Percentiles rank a stretch among this genome's conserved stretches.
phyloP scores from a whole-genome alignment of 2,888 invertebrate genomes.

The Oasisia sp. region DNA sequence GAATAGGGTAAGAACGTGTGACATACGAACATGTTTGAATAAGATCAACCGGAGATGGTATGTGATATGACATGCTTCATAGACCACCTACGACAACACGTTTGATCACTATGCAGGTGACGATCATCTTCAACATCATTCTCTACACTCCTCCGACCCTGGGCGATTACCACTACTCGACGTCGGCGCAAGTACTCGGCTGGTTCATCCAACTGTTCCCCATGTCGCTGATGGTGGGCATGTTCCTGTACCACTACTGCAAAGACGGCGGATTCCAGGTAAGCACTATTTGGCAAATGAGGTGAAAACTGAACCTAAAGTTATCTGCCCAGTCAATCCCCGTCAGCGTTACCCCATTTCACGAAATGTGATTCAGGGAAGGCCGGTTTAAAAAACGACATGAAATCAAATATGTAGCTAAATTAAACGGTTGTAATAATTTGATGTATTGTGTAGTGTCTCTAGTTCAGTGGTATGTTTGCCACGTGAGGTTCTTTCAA shows the following conservation, averaged over 20 bases:
- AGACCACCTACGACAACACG: not conserved
- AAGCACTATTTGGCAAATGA: constrained; percentile 21
- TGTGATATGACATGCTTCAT: not conserved
- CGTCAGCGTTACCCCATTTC: no score
- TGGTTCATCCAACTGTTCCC: constrained; percentile 64
- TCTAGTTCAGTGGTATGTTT: no score
- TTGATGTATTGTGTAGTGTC: no score
- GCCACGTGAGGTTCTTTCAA: not conserved
- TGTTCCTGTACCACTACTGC: constrained; percentile 59
- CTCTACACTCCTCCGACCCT: constrained; percentile 56
- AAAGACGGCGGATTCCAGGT: constrained; percentile 57
- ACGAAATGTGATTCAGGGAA: no score
- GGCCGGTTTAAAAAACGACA: no score
- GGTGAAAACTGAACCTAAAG: not conserved
- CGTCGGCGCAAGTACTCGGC: constrained; percentile 59
- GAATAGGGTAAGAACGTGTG: no score
- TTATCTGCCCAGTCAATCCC: not conserved
- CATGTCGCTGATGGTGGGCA: constrained; percentile 56
- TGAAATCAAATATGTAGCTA: no score
- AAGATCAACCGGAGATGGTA: not conserved
- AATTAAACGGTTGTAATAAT: no score
- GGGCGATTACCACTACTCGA: constrained; percentile 55
- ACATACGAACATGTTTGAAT: no score
- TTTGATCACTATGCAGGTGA: constrained; percentile 45
- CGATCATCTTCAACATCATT: constrained; percentile 54